phyloP scores from a whole-genome alignment of 2,113 vertebrate genomes.

The Anarrhichthys ocellatus region DNA sequence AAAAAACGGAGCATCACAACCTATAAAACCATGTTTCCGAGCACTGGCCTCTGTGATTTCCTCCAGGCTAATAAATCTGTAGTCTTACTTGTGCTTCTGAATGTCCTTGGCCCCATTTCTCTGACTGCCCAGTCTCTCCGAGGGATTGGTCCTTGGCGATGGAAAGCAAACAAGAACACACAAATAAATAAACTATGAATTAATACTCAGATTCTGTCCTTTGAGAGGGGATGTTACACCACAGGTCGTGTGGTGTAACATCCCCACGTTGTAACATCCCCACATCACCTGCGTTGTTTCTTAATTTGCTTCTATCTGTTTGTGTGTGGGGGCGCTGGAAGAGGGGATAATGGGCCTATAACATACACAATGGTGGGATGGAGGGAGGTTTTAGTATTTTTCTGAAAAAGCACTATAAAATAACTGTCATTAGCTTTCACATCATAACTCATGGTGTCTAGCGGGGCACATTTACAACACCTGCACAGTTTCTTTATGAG shows the following conservation, averaged over 20 bases:
- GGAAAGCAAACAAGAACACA: conserved; percentile 44
- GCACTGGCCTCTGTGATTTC: background rate
- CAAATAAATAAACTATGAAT: conserved; percentile 40
- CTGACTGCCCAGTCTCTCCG: conserved; percentile 79
- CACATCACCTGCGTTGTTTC: background rate
- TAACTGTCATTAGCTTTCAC: conserved; percentile 1
- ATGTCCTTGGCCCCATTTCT: conserved; percentile 84
- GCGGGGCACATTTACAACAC: conserved; percentile 54
- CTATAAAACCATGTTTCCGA: conserved; percentile 8
- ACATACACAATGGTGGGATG: background rate
- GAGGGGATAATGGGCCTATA: background rate
- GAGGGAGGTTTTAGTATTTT: background rate
- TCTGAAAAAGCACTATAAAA: background rate
- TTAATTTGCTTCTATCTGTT: conserved; percentile 10
- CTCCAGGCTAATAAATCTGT: conserved; percentile 29
- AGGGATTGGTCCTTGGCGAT: conserved; percentile 79
- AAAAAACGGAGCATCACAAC: conserved; percentile 37
- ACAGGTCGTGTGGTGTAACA: background rate
- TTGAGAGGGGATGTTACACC: conserved; percentile 20
- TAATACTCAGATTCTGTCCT: conserved; percentile 28
- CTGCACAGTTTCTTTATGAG: conserved; percentile 85
- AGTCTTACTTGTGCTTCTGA: conserved; percentile 82
- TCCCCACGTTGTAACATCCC: background rate
- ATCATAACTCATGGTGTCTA: conserved; percentile 8
- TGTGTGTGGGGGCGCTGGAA: background rate